Percentiles rank a stretch among this genome's conserved stretches.
phyloP scores from a whole-genome alignment of 2,888 invertebrate genomes.

The Protophormia terraenovae region DNA sequence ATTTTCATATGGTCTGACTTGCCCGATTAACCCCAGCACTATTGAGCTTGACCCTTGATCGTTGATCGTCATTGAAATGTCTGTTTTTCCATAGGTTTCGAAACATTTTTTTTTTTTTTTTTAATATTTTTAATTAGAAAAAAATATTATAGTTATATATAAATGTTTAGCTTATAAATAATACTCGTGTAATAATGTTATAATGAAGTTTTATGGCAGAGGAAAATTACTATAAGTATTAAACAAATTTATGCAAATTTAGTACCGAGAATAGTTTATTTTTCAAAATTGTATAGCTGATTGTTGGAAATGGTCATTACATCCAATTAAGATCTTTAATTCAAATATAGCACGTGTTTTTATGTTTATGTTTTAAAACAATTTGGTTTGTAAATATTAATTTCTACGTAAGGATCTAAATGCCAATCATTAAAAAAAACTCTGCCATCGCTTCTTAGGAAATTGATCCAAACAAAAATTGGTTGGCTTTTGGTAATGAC shows the following conservation, averaged over 20 bases:
- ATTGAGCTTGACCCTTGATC: conserved; percentile 70
- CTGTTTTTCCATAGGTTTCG: conserved; percentile 31
- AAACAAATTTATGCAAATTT: not conserved
- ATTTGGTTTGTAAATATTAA: no score
- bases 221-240: not conserved
- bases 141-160: not conserved
- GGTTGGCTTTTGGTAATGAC: no score
- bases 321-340: no score
- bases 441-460: no score
- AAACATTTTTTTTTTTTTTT: conserved; percentile 7
- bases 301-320: no score
- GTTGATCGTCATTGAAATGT: conserved; percentile 64
- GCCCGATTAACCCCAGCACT: conserved; percentile 69
- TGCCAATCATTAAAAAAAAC: no score
- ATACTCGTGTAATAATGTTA: not conserved
- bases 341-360: no score
- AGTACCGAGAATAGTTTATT: not conserved
- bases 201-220: not conserved
- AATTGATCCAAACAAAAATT: no score
- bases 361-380: no score
- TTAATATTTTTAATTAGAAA: conserved; percentile 29
- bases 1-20: conserved; percentile 53
- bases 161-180: not conserved
- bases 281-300: not conserved
- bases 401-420: no score